Base-by-base conservation (phyloP, 2,113 vertebrate species). In the Indicator indicator region DNA sequence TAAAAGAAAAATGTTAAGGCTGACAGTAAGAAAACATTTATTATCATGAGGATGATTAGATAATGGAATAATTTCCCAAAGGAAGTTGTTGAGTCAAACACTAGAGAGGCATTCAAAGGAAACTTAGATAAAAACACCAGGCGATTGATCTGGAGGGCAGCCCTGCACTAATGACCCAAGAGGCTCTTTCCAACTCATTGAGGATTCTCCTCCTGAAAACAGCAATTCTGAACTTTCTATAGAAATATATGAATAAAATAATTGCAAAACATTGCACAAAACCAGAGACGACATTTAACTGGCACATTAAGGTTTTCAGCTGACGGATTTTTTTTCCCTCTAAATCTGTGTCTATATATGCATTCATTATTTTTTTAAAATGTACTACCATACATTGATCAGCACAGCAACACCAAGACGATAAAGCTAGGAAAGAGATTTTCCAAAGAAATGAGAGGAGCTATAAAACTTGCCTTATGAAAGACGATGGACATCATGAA, bases 401-500 rank as follows among this genome's bases (percentile, higher is more conserved):
- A 69, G 40, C 42, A 72, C 30, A n/a, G 16, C 23, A 44, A 90
- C 14, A 67, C 2, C 8, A 8, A 68, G 38, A 75, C 74, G 78
- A n/a, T 30, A 70, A 77, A 24, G 13, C 33, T 46, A 26, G 13
- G 27, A 72, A 77, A 83, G 16, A 4, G 2, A 36, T 63, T 46
- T 83, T 73, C 27, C 6, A 5, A 89, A 48, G 27, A 85, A 67
- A 58, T 44, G 24, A 54, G 4, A 75, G 17, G 3, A 74, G 48
- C 18, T 71, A 23, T 71, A 52, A 67, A 24, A 97, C 98, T 98
- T 98, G 98, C 99, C 99, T 99, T 99, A 91, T 98, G 98, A 95
- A 99, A 99, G 56, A 99, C 68, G 21, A 99, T 99, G 83, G 99
- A 99, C 98, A 99, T 98, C 95, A 99, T 88, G 97, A 99, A 99